Percentiles rank a stretch among this genome's conserved stretches.
These are phyloP conservation scores for Cordilura impudica DNA, from an alignment of 2,888 invertebrate species.

Conservation along the genomic window DNA sequence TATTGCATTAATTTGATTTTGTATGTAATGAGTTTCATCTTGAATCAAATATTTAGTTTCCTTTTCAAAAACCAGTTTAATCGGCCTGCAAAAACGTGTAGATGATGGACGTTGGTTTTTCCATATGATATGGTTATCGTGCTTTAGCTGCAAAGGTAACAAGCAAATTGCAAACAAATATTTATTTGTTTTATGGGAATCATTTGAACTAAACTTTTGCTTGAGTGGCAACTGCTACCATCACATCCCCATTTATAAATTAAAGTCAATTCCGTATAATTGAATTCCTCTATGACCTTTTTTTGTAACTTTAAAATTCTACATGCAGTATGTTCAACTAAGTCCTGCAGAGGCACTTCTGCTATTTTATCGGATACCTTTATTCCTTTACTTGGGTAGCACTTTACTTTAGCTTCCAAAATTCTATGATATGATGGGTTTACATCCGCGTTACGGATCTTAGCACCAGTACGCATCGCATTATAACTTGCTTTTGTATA, in stretches of 20 bases:
- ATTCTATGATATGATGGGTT: no score
- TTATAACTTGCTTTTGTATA: no score
- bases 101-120: neutral
- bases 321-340: slow-evolving; percentile 14
- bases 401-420: slow-evolving; percentile 11
- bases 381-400: slow-evolving; percentile 6
- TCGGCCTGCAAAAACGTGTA: neutral
- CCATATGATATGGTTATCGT: slow-evolving; percentile 8
- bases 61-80: neutral
- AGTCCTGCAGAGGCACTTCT: slow-evolving; percentile 26
- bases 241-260: no score
- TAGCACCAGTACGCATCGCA: no score
- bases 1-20: neutral
- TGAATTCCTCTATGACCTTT: no score
- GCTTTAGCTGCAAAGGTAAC: slow-evolving; percentile 14
- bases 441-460: no score
- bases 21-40: neutral
- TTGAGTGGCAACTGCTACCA: no score
- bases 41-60: slow-evolving; percentile 6
- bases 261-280: no score
- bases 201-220: neutral
- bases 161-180: slow-evolving; percentile 19
- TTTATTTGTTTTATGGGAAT: no score
- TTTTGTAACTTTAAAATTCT: slow-evolving; percentile 10
- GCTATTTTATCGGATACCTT: slow-evolving; percentile 11